phyloP scores from a whole-genome alignment of 1,140 invertebrate species.

The Ylistrum balloti region DNA sequence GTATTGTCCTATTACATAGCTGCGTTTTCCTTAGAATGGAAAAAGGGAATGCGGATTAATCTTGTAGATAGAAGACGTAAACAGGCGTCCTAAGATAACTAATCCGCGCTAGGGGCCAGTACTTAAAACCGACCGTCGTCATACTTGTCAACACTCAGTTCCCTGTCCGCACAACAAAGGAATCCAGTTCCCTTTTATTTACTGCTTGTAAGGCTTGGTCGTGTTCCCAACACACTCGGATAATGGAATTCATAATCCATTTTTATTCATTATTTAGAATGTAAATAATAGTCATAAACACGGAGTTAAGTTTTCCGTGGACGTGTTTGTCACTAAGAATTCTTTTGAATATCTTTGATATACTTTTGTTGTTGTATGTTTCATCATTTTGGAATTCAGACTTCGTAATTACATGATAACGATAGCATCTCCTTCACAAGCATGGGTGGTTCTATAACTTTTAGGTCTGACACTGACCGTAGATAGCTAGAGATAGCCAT shows the following conservation, averaged over 20 bases:
- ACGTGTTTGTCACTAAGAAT: not conserved
- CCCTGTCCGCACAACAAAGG: conserved; percentile 4
- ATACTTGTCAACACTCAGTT: not conserved
- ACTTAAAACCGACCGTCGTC: not conserved
- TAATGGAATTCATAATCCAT: not conserved
- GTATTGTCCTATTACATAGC: conserved; percentile 24
- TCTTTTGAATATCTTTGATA: not conserved
- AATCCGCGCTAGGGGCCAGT: conserved; percentile 21
- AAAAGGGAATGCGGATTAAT: conserved; percentile 4
- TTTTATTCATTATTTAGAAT: conserved; percentile 24
- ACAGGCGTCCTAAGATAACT: not conserved
- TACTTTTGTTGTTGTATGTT: not conserved
- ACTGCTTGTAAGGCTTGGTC: conserved; percentile 32
- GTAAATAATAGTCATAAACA: not conserved
- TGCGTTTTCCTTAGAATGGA: not conserved
- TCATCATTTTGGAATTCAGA: not conserved
- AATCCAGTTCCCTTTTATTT: conserved; percentile 33
- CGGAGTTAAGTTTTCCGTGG: not conserved
- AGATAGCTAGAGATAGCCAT: no score
- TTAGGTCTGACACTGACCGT: no score
- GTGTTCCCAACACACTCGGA: not conserved
- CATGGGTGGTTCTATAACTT: no score
- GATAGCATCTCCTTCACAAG: no score
- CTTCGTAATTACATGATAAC: not conserved
- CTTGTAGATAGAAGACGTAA: not conserved